These are phyloP conservation scores for Paguma larvata DNA, from an alignment of 2,797 vertebrate genomes.

Conservation along the genomic window DNA sequence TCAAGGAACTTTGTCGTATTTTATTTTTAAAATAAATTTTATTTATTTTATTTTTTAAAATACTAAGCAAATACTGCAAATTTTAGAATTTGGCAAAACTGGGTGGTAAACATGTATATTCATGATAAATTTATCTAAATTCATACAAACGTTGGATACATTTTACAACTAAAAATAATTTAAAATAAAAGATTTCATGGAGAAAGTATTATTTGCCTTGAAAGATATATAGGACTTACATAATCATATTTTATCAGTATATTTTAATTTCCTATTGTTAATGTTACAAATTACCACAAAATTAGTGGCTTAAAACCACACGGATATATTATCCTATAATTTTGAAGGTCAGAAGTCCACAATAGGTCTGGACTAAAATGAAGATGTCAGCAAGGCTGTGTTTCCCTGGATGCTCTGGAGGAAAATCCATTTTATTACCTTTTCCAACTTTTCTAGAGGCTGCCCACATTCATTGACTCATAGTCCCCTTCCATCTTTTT, in stretches of 20 bases:
- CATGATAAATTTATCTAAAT: background rate
- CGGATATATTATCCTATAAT: background rate
- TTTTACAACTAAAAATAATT: constrained; percentile 26
- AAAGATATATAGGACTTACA: background rate
- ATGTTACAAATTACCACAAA: constrained; percentile 21
- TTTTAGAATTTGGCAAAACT: constrained; percentile 15
- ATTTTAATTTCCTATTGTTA: background rate
- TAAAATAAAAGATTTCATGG: background rate
- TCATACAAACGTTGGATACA: background rate
- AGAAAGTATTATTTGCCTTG: constrained; percentile 10
- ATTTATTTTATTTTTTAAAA: background rate
- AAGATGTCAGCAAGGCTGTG: background rate
- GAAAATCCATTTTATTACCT: background rate
- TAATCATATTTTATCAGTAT: background rate
- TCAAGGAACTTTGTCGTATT: background rate
- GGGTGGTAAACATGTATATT: background rate
- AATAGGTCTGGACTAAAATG: background rate
- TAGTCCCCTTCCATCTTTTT: background rate
- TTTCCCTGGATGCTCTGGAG: background rate
- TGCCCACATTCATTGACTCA: background rate
- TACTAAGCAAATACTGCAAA: background rate
- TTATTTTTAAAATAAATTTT: background rate
- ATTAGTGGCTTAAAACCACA: background rate
- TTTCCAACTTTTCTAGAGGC: background rate
- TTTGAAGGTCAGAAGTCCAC: background rate